Percentiles rank a stretch among this genome's conserved stretches.
phyloP scores from a whole-genome alignment of 2,888 invertebrate species.

The Busseola fusca region DNA sequence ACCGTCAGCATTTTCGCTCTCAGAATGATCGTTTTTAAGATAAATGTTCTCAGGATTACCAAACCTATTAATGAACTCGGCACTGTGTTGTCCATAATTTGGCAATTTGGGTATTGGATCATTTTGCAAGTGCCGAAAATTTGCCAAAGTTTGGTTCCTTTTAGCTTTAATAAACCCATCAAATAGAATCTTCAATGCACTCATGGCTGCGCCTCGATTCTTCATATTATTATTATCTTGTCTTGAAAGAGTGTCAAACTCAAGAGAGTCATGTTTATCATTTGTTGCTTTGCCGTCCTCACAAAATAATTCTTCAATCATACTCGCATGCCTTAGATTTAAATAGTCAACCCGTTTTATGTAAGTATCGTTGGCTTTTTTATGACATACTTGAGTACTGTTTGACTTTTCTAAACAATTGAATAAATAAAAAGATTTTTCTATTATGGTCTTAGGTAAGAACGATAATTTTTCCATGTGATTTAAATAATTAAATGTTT shows the following conservation, averaged over 20 bases:
- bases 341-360: conserved; percentile 73
- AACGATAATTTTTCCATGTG: conserved; percentile 80
- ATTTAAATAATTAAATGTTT: conserved; percentile 77
- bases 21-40: too few species aligned
- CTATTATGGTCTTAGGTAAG: conserved; percentile 70
- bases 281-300: conserved; percentile 67
- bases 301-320: conserved; percentile 82
- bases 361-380: conserved; percentile 70
- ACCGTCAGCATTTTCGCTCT: too few species aligned
- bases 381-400: conserved; percentile 79
- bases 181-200: too few species aligned
- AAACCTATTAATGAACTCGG: too few species aligned
- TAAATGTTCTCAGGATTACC: too few species aligned
- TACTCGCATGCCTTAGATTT: conserved; percentile 73
- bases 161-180: too few species aligned
- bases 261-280: neutral
- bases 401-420: conserved; percentile 81
- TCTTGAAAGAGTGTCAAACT: neutral
- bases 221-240: too few species aligned
- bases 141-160: too few species aligned
- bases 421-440: conserved; percentile 76
- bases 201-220: too few species aligned
- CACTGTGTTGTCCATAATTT: too few species aligned
- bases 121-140: too few species aligned
- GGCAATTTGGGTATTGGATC: too few species aligned